phyloP scores from a whole-genome alignment of 2,113 vertebrate species.

The Dasypus novemcinctus region DNA sequence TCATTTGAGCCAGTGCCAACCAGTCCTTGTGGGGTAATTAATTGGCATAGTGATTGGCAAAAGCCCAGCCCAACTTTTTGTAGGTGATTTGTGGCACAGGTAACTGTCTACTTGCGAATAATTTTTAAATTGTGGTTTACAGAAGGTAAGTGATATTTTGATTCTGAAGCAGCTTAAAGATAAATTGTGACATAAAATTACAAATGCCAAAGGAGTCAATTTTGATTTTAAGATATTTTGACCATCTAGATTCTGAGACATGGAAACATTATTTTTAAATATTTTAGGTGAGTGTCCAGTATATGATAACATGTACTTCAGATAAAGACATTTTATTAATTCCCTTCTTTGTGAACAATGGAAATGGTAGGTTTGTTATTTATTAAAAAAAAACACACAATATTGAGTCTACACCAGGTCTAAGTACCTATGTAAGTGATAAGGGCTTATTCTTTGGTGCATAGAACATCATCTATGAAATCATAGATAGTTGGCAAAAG shows the following conservation, averaged over 20 bases:
- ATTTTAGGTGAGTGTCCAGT: not conserved
- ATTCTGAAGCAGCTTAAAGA: constrained; percentile 70
- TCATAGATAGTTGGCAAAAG: not conserved
- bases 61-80: constrained; percentile 81
- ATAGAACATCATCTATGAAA: constrained; percentile 29
- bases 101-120: constrained; percentile 78
- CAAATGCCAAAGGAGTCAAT: constrained; percentile 52
- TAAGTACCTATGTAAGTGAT: not conserved
- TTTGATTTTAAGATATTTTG: constrained; percentile 12
- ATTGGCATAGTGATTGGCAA: constrained; percentile 82
- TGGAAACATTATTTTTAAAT: not conserved
- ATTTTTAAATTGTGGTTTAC: constrained; percentile 79
- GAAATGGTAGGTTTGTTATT: not conserved
- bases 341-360: not conserved
- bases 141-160: constrained; percentile 76
- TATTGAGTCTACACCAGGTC: not conserved
- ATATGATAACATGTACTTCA: not conserved
- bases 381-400: not conserved
- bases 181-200: constrained; percentile 47
- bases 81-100: constrained; percentile 80
- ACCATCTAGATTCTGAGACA: not conserved
- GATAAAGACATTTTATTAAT: not conserved
- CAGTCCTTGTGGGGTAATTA: constrained; percentile 82
- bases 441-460: constrained; percentile 21
- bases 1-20: constrained; percentile 77